Conservation (phyloP, 2,113 vertebrate genomes). For the zebrafish (Danio rerio) region DNA sequence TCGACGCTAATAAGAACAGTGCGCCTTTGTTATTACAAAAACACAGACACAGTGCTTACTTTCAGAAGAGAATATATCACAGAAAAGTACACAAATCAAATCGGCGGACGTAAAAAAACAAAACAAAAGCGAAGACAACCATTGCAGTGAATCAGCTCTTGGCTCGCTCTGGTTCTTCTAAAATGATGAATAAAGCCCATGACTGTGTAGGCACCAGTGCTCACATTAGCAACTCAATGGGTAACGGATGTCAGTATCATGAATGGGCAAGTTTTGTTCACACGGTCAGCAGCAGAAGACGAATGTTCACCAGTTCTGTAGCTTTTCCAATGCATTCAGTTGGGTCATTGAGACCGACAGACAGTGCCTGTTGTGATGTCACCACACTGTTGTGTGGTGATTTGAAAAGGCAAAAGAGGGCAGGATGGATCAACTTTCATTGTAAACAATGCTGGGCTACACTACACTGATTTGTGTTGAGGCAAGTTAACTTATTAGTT, state of each 20-base stretch:
- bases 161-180: conserved; percentile 20
- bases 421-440: no score
- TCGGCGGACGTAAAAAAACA: conserved; percentile 39
- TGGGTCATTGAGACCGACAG: not conserved
- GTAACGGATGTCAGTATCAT: conserved; percentile 53
- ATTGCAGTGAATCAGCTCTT: conserved; percentile 2
- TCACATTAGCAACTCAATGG: conserved; percentile 52
- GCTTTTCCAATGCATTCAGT: not conserved
- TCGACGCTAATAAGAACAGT: not conserved
- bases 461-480: no score
- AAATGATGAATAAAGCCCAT: conserved; percentile 30
- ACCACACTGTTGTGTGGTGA: no score
- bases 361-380: no score
- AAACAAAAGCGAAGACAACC: conserved; percentile 8
- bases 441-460: no score
- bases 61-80: conserved; percentile 25
- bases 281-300: conserved; percentile 29
- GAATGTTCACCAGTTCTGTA: conserved; percentile 2
- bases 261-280: conserved; percentile 45
- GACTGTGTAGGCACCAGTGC: conserved; percentile 36
- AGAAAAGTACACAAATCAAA: conserved; percentile 15
- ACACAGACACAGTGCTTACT: conserved; percentile 13
- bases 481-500: no score
- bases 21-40: conserved; percentile 16
- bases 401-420: no score